Evolutionary conservation across 2,797 vertebrate genomes (phyloP), one percentile per base, ranked within the genome.

Genomic region (Lycodopsis pacificus): DNA sequence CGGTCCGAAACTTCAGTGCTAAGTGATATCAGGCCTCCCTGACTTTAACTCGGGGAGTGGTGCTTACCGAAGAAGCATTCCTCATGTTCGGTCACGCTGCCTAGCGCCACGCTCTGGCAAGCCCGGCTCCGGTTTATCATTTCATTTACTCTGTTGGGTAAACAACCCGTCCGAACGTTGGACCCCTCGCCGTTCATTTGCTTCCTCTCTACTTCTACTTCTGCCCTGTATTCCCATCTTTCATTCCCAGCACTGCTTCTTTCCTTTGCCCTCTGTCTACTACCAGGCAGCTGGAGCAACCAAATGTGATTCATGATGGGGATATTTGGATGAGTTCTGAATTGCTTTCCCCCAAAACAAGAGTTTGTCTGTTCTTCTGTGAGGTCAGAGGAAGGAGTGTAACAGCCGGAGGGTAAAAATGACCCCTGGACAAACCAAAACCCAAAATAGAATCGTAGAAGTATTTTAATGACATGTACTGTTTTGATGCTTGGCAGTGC

Each of bases 81-180:
- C 91, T 93, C 76, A 71, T 90, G 91, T 91, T 92, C 80, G 67
- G 78, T 92, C 91, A 94, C 58, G 82, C 77, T 83, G 77, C 81
- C 63, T 77, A 59, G 78, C 15, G 11, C 86, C 77, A 82, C 25
- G 84, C 83, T 91, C 76, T 77, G 80, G 79, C 87, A 86, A 73
- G 65, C 85, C 71, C 17, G 25, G 32, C 86, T 88, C 61, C 11
- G 54, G 81, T 90, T 82, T 88, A 83, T 89, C 83, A 87, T 91
- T 90, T 93, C 81, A 89, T 88, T 91, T 84, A 81, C 77, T 92
- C 77, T 88, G 88, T 93, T 87, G 82, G 83, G 79, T 90, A 91
- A 94, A 92, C 80, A 87, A 67, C 25, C 54, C n/a, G 59, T 89
- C 76, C 63, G 73, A 81, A 85, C 64, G 82, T 80, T 81, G 71